A percentile compares a stretch with the other conserved stretches of the same genome.
These are phyloP conservation scores for Brevimyrus niger DNA, from an alignment of 2,113 vertebrate species.

Conservation along the genomic window DNA sequence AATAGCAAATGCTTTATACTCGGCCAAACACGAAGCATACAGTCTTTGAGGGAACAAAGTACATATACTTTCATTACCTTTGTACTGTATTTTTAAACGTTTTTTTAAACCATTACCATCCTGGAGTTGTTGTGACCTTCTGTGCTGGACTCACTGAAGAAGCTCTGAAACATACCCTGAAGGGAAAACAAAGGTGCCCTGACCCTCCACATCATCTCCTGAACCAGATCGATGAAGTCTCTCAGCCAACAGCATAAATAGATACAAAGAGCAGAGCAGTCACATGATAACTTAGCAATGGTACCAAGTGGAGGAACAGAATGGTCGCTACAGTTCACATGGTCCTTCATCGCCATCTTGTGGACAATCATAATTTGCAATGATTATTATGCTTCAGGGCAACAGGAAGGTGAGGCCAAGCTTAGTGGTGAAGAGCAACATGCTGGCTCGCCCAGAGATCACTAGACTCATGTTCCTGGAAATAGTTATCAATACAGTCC, in stretches of 20 bases:
- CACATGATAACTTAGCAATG: background rate
- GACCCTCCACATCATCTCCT: background rate
- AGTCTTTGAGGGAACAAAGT: too few relatives aligned
- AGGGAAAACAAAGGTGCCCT: background rate
- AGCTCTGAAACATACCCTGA: background rate
- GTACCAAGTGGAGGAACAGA: conserved; percentile 3
- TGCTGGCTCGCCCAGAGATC: background rate
- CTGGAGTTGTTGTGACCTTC: background rate
- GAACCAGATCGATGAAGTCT: background rate
- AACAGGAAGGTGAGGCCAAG: background rate
- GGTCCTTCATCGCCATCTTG: background rate
- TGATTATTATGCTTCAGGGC: background rate
- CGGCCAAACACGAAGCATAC: background rate
- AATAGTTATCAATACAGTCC: background rate
- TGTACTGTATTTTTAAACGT: background rate
- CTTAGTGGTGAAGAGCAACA: background rate
- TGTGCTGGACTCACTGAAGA: conserved; percentile 7
- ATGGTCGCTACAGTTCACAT: background rate
- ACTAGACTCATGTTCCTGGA: background rate
- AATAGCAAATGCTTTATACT: background rate
- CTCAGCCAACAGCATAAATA: background rate
- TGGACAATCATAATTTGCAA: background rate
- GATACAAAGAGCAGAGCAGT: background rate
- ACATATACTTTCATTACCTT: background rate
- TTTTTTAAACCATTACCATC: background rate